Evolutionary conservation across 53 echinoderm and acorn worm genomes (phyloP).

Genomic region (Paracentrotus lividus): DNA sequence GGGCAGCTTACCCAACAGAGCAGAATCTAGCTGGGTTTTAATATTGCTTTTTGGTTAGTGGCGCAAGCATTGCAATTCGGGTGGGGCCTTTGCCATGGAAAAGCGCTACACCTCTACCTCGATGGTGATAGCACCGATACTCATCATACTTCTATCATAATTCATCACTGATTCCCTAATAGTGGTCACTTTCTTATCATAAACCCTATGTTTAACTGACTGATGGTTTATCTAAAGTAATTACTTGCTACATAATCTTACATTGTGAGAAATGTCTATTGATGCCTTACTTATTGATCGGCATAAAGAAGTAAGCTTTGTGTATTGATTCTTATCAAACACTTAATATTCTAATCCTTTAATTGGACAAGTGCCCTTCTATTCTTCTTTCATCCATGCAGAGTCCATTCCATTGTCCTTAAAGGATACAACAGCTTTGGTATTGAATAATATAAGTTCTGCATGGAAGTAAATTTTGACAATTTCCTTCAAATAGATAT

Average conservation of each 20-base stretch:
- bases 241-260: background rate
- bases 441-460: background rate
- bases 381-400: background rate
- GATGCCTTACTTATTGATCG: background rate
- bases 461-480: background rate
- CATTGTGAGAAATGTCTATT: conserved; percentile 21
- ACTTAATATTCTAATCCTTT: background rate
- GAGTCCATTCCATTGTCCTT: background rate
- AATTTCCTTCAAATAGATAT: too few relatives aligned
- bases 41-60: conserved; percentile 53
- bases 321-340: conserved; percentile 18
- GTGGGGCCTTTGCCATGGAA: conserved; percentile 10
- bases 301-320: background rate
- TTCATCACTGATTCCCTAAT: background rate
- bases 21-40: conserved; percentile 54
- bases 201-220: background rate
- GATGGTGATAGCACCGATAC: conserved; percentile 3
- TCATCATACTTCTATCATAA: conserved; percentile 2
- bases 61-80: conserved; percentile 26
- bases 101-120: conserved; percentile 9
- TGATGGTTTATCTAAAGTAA: background rate
- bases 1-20: conserved; percentile 55
- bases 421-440: background rate
- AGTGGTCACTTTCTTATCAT: conserved; percentile 10
- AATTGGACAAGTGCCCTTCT: background rate